A percentile compares a stretch with the other conserved stretches of the same genome.
Conservation (phyloP, 2,113 vertebrate genomes). For the Bolborhynchus lineola region DNA sequence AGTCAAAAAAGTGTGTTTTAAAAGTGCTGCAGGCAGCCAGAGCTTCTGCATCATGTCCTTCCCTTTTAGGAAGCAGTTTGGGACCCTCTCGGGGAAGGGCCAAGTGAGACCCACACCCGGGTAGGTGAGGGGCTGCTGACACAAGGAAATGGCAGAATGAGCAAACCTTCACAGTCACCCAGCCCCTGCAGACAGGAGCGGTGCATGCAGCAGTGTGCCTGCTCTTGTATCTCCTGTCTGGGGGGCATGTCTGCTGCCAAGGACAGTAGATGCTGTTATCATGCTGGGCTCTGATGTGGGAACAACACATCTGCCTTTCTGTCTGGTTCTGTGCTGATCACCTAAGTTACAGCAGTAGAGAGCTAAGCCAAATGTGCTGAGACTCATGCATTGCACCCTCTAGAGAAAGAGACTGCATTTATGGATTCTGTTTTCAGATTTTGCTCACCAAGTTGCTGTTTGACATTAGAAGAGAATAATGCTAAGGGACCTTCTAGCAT, state of each 20-base stretch:
- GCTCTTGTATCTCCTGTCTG: background rate
- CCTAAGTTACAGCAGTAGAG: background rate
- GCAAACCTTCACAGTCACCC: background rate
- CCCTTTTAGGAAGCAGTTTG: background rate
- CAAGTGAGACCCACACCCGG: background rate
- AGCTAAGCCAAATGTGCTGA: background rate
- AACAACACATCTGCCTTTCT: background rate
- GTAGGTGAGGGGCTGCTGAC: background rate
- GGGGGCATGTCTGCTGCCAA: background rate
- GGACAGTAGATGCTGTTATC: background rate
- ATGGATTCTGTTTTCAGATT: background rate
- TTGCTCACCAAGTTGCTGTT: background rate
- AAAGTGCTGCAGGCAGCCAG: background rate
- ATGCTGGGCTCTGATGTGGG: background rate
- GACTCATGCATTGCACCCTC: background rate
- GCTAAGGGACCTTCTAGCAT: too few relatives aligned
- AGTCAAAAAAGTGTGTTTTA: accelerated
- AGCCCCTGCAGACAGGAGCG: background rate
- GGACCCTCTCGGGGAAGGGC: background rate
- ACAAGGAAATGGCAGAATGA: background rate
- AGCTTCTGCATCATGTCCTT: background rate
- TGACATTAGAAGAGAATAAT: background rate
- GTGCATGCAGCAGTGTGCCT: background rate
- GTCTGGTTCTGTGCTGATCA: background rate
- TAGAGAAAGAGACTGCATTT: background rate